A percentile compares a stretch with the other conserved stretches of the same genome.
These are phyloP conservation scores for Conopomorpha cramerella DNA, from an alignment of 1,140 invertebrate genomes.

Conservation along the genomic window DNA sequence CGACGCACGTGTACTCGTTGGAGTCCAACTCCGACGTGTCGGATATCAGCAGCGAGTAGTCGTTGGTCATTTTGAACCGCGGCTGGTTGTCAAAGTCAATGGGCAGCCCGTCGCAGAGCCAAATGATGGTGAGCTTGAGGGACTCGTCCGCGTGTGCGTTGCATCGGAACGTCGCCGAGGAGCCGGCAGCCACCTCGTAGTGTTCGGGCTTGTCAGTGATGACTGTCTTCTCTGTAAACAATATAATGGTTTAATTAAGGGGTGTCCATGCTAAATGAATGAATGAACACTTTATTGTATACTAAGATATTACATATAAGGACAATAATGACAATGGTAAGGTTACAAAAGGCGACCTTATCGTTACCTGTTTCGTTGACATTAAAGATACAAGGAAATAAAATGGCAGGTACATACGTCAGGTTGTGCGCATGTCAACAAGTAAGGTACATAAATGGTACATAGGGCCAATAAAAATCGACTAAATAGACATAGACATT, in stretches of 20 bases:
- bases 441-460: too few species aligned
- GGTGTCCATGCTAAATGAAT: too few species aligned
- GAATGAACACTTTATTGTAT: too few species aligned
- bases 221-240: slow-evolving; percentile 70
- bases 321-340: too few species aligned
- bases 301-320: too few species aligned
- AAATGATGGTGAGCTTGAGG: slow-evolving; percentile 80
- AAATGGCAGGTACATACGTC: too few species aligned
- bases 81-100: slow-evolving; percentile 90
- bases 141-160: slow-evolving; percentile 86
- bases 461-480: too few species aligned
- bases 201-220: slow-evolving; percentile 87
- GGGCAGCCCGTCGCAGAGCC: slow-evolving; percentile 81
- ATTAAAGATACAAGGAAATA: too few species aligned
- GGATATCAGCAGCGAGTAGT: slow-evolving; percentile 92
- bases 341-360: too few species aligned
- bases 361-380: too few species aligned
- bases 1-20: slow-evolving; percentile 95
- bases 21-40: slow-evolving; percentile 95
- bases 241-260: background rate
- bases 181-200: slow-evolving; percentile 89
- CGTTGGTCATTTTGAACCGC: slow-evolving; percentile 79
- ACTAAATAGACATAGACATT: too few species aligned
- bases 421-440: too few species aligned
- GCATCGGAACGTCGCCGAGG: slow-evolving; percentile 90